Evolutionary conservation across 2,797 vertebrate species (phyloP).

Genomic region (Parauchenoglanis ngamensis): DNA sequence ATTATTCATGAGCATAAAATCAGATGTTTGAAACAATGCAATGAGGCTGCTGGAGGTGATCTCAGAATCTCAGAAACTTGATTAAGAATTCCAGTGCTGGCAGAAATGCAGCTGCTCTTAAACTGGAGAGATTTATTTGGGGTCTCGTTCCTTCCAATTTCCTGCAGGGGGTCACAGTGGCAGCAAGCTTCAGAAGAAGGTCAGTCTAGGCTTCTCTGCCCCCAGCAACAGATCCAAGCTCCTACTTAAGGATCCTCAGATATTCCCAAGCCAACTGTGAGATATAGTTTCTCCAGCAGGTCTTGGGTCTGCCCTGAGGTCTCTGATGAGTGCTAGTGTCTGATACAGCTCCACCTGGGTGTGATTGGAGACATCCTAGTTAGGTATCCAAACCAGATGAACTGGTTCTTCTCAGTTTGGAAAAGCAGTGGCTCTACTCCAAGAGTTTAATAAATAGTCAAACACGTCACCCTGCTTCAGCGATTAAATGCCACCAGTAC

Average conservation of each 20-base stretch:
- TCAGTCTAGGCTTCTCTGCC: not conserved
- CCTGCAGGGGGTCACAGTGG: not conserved
- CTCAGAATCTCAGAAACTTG: conserved; percentile 25
- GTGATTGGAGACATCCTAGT: not conserved
- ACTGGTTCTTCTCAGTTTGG: not conserved
- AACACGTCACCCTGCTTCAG: not conserved
- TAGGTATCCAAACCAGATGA: not conserved
- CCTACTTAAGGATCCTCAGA: not conserved
- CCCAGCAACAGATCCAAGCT: not conserved
- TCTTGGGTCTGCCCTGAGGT: not conserved
- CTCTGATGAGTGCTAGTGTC: not conserved
- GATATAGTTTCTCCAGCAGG: not conserved
- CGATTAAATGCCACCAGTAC: not conserved
- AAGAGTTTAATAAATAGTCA: not conserved
- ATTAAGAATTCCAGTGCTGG: conserved; percentile 28
- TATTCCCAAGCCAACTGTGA: not conserved
- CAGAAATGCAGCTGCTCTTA: conserved; percentile 42
- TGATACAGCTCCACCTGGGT: not conserved
- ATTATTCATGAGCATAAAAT: conserved; percentile 54
- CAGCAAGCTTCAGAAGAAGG: not conserved
- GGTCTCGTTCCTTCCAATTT: not conserved
- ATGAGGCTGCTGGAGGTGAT: conserved; percentile 33
- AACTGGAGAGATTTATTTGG: not conserved
- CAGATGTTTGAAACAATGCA: conserved; percentile 47
- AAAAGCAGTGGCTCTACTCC: not conserved